Percentiles rank a stretch among this genome's conserved stretches.
Evolutionary conservation across 2,888 invertebrate species (phyloP).

Genomic region (Disparrhopalites patrizii): DNA sequence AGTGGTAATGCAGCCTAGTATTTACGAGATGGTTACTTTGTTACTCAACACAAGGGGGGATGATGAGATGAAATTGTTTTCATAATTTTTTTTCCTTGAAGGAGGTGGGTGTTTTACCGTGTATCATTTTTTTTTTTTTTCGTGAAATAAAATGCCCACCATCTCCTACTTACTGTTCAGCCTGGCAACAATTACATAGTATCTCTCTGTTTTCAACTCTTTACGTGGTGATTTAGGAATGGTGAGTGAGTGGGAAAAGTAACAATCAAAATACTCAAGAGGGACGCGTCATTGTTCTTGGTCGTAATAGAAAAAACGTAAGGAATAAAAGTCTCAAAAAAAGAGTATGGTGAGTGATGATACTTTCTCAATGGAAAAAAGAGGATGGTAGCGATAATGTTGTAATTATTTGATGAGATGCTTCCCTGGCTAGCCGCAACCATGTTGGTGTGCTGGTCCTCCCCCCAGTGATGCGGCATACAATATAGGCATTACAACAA

Average conservation of each 20-base stretch:
- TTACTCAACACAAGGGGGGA: neutral
- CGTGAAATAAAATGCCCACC: too few species aligned
- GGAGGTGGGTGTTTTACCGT: too few species aligned
- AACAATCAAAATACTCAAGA: conserved; percentile 7
- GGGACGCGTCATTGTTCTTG: conserved; percentile 10
- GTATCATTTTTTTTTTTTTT: too few species aligned
- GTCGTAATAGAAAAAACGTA: conserved; percentile 5
- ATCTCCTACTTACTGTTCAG: too few species aligned
- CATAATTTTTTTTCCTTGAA: too few species aligned
- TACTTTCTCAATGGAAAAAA: conserved; percentile 18
- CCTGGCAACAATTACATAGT: too few species aligned
- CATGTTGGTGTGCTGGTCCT: conserved; percentile 3
- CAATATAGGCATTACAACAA: too few species aligned
- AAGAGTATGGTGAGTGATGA: conserved; percentile 21
- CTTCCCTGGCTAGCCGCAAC: conserved; percentile 22
- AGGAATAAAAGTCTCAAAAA: too few species aligned
- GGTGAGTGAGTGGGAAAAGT: neutral
- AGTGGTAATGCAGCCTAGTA: too few species aligned
- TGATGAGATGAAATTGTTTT: neutral
- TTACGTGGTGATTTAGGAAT: conserved; percentile 1
- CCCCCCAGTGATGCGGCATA: too few species aligned
- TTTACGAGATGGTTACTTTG: neutral
- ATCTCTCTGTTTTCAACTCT: too few species aligned
- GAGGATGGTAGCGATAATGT: conserved; percentile 19
- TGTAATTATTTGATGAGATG: conserved; percentile 24